Percentiles rank a stretch among this genome's conserved stretches.
phyloP scores from a whole-genome alignment of 2,113 vertebrate genomes.

The Scopus umbretta region DNA sequence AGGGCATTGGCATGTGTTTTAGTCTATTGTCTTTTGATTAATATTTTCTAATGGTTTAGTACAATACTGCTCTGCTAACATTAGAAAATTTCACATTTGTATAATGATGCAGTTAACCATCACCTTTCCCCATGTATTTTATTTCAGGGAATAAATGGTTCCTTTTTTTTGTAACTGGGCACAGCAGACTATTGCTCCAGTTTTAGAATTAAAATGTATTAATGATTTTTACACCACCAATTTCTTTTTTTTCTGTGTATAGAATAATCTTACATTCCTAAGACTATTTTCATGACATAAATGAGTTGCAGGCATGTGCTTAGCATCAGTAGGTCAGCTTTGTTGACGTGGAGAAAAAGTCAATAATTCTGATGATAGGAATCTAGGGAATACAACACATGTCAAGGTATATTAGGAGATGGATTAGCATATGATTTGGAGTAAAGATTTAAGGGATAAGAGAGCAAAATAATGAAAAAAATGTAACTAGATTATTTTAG shows the following conservation, averaged over 20 bases:
- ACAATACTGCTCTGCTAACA: background rate
- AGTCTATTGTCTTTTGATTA: background rate
- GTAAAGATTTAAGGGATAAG: background rate
- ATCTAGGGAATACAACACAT: background rate
- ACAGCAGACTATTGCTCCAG: background rate
- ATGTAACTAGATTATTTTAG: background rate
- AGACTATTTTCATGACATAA: background rate
- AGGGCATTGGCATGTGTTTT: background rate
- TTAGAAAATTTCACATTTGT: background rate
- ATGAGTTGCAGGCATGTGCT: background rate
- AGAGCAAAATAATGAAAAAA: background rate
- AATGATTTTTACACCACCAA: background rate
- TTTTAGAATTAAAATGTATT: background rate
- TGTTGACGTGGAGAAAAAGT: background rate
- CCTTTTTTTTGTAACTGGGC: background rate
- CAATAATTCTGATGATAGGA: background rate
- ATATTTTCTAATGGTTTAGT: background rate
- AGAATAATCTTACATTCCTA: background rate
- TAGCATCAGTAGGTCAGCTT: background rate
- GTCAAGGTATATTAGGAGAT: background rate
- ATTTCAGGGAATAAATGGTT: background rate
- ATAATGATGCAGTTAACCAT: background rate
- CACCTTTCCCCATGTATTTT: background rate
- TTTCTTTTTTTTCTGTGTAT: background rate
- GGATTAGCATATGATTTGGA: background rate